These are phyloP conservation scores for Elaphurus davidianus DNA, from an alignment of 2,113 vertebrate genomes.

Conservation along the genomic window DNA sequence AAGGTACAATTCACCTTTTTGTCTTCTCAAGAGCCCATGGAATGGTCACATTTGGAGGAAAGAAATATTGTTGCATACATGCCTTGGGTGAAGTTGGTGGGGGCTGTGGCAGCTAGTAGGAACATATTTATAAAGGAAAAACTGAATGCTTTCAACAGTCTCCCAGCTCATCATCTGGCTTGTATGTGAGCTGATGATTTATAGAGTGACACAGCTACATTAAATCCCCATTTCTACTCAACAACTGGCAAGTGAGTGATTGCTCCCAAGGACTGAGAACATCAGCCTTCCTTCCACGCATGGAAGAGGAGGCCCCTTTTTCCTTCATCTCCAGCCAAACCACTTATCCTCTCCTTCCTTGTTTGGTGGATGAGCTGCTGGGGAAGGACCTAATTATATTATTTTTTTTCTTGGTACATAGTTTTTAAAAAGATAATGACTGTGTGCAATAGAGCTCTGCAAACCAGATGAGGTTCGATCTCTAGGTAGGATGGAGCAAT, in stretches of 20 bases:
- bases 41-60: background rate
- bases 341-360: background rate
- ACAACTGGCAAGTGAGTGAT: background rate
- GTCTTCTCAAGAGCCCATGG: background rate
- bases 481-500: background rate
- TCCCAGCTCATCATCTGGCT: background rate
- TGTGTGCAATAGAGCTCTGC: background rate
- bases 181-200: background rate
- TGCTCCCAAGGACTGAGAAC: background rate
- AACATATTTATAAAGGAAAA: background rate
- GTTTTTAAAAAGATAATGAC: background rate
- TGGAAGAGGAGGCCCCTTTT: background rate
- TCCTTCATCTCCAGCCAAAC: conserved; percentile 10
- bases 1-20: background rate
- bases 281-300: background rate
- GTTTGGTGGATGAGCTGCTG: background rate
- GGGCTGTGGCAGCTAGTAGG: background rate
- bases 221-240: background rate
- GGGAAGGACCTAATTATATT: background rate
- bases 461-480: background rate
- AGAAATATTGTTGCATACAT: background rate
- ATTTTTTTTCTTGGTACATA: background rate
- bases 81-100: background rate
- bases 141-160: background rate
- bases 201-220: background rate